A percentile compares a stretch with the other conserved stretches of the same genome.
phyloP scores from a whole-genome alignment of 2,797 vertebrate genomes.

The Loriculus beryllinus region DNA sequence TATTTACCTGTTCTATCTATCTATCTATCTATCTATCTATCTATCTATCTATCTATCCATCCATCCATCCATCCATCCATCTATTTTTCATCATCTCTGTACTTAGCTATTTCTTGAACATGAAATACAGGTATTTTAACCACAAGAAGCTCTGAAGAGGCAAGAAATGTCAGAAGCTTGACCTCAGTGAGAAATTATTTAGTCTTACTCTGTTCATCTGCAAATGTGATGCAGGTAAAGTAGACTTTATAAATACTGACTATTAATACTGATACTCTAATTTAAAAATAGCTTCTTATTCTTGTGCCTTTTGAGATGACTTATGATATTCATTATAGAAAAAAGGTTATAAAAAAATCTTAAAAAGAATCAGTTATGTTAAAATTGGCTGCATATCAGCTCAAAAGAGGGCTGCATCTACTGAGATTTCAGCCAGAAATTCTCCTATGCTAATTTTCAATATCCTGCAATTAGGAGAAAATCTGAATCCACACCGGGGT shows the following conservation, averaged over 20 bases:
- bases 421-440: not conserved
- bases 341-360: not conserved
- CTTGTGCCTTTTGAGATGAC: not conserved
- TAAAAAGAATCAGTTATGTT: not conserved
- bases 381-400: not conserved
- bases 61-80: not conserved
- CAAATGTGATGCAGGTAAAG: not conserved
- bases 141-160: not conserved
- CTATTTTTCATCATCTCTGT: not conserved
- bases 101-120: not conserved
- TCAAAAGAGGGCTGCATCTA: fast-evolving
- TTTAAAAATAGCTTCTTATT: not conserved
- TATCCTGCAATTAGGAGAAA: not conserved
- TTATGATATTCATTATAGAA: not conserved
- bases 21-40: no score
- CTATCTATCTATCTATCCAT: not conserved
- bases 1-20: not conserved
- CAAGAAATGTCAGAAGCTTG: not conserved
- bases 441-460: not conserved
- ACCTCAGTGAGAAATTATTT: not conserved
- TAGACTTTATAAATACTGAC: not conserved
- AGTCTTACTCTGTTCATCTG: not conserved
- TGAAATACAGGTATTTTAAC: not conserved
- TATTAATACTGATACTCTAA: not conserved
- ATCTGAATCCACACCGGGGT: fast-evolving